These are phyloP conservation scores for Dryoscopus gambensis DNA, from an alignment of 2,113 vertebrate genomes.

Conservation along the genomic window DNA sequence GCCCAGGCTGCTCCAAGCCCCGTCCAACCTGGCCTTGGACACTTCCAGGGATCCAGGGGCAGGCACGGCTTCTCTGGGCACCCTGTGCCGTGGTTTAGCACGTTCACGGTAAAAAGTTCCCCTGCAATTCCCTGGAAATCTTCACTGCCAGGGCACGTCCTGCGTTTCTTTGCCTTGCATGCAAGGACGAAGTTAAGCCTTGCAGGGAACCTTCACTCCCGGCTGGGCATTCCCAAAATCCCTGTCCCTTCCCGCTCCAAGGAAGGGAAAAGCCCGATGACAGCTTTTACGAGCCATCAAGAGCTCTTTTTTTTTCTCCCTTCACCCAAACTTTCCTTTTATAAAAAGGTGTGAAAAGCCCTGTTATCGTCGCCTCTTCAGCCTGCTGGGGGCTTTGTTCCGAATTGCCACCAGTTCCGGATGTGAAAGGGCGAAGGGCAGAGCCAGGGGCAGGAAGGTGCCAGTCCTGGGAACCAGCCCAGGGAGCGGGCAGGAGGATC, in stretches of 20 bases:
- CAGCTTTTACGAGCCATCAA: background rate
- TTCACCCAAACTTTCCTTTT: background rate
- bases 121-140: background rate
- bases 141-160: background rate
- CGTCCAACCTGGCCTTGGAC: rapidly evolving
- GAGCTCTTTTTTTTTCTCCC: background rate
- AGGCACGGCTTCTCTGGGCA: background rate
- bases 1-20: background rate
- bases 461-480: background rate
- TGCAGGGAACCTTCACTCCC: background rate
- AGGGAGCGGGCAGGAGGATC: background rate
- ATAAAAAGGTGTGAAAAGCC: background rate
- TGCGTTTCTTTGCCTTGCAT: background rate
- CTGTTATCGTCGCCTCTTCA: background rate
- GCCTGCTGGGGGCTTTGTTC: background rate
- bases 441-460: background rate
- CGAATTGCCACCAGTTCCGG: background rate
- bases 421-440: background rate
- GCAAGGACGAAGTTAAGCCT: background rate
- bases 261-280: background rate
- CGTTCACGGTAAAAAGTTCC: background rate
- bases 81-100: background rate
- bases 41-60: background rate
- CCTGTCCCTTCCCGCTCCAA: background rate
- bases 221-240: background rate